Conservation (phyloP, 2,113 vertebrate genomes). For the Scortum barcoo region DNA sequence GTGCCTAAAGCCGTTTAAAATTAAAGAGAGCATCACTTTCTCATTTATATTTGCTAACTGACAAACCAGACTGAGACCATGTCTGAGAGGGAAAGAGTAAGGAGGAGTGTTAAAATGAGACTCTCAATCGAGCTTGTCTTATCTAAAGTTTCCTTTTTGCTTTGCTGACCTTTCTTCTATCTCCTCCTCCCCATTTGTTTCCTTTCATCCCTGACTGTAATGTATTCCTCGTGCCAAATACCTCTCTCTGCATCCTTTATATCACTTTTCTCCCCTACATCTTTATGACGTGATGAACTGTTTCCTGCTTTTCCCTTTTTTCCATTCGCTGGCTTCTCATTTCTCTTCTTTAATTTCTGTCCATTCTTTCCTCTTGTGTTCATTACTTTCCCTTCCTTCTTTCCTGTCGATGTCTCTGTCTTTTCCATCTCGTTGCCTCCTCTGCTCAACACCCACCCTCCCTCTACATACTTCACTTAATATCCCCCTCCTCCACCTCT, state of each 20-base stretch:
- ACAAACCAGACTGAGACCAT: constrained; percentile 22
- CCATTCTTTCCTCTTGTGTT: constrained; percentile 52
- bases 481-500: not conserved
- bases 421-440: constrained; percentile 44
- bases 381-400: constrained; percentile 35
- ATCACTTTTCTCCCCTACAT: constrained; percentile 39
- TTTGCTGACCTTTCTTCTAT: constrained; percentile 53
- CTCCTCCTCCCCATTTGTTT: constrained; percentile 56
- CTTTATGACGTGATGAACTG: constrained; percentile 40
- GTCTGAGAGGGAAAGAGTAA: not conserved
- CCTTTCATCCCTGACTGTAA: constrained; percentile 54
- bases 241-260: constrained; percentile 41
- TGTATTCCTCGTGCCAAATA: constrained; percentile 56
- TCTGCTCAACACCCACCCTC: not conserved
- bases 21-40: constrained; percentile 18
- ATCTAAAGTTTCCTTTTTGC: constrained; percentile 55
- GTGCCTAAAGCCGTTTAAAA: not conserved
- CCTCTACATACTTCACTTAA: constrained; percentile 24
- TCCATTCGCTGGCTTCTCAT: constrained; percentile 60
- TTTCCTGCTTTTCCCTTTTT: constrained; percentile 41
- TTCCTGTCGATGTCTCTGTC: constrained; percentile 26
- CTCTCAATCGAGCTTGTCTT: constrained; percentile 41
- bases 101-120: constrained; percentile 38
- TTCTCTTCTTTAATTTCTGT: constrained; percentile 51
- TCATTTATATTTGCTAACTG: constrained; percentile 33